phyloP scores from a whole-genome alignment of 2,113 vertebrate species.

The Orientallactaga bullata region DNA sequence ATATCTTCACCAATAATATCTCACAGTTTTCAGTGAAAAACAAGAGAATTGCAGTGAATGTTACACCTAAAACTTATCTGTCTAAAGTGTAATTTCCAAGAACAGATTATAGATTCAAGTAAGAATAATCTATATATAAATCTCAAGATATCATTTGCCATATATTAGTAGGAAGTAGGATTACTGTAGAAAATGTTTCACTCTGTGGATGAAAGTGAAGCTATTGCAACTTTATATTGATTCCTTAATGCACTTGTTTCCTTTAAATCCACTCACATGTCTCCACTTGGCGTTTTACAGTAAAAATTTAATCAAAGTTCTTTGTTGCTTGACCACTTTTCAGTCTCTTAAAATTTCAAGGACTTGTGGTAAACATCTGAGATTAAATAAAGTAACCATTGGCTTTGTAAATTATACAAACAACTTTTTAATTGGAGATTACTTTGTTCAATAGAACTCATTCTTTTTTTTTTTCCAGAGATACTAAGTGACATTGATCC shows the following conservation, averaged over 20 bases:
- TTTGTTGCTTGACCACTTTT: constrained; percentile 13
- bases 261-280: constrained; percentile 35
- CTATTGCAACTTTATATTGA: constrained; percentile 48
- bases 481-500: not conserved
- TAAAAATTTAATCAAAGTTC: constrained; percentile 44
- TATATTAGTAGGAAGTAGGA: constrained; percentile 53
- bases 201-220: not conserved
- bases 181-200: not conserved
- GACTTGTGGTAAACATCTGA: not conserved
- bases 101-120: not conserved
- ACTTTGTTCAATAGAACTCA: not conserved
- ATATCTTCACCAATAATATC: not conserved
- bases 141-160: constrained; percentile 30
- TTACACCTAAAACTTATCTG: not conserved
- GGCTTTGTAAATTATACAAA: not conserved
- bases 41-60: not conserved
- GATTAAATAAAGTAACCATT: constrained; percentile 14
- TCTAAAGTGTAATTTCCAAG: constrained; percentile 37
- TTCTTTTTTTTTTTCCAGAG: not conserved
- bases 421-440: not conserved
- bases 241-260: constrained; percentile 63
- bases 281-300: constrained; percentile 16
- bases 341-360: constrained; percentile 8
- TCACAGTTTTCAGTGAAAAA: not conserved
- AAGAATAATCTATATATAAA: constrained; percentile 8